A percentile compares a stretch with the other conserved stretches of the same genome.
These are phyloP conservation scores for Sebastes ruberrimus DNA, from an alignment of 2,797 vertebrate species.

Conservation along the genomic window DNA sequence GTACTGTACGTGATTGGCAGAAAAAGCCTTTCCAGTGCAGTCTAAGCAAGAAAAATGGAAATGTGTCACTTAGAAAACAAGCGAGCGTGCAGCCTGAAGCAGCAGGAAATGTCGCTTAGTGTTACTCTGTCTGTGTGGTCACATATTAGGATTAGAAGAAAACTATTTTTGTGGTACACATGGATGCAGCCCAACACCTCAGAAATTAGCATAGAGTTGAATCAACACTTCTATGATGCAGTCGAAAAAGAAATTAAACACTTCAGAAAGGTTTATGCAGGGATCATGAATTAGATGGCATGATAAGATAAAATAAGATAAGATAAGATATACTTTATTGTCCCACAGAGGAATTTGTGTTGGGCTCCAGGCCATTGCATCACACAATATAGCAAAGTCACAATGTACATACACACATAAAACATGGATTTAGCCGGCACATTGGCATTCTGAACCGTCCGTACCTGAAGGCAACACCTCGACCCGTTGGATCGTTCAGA, in stretches of 20 bases:
- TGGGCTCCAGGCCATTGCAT: too few relatives aligned
- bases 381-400: too few relatives aligned
- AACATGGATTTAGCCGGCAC: too few relatives aligned
- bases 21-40: background rate
- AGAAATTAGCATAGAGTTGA: background rate
- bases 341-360: too few relatives aligned
- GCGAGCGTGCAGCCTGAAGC: background rate
- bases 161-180: background rate
- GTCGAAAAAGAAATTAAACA: background rate
- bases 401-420: too few relatives aligned
- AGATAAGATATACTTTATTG: too few relatives aligned
- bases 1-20: background rate
- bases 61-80: conserved; percentile 22
- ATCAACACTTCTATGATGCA: background rate
- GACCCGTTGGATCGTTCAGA: too few relatives aligned
- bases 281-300: background rate
- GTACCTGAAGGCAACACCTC: too few relatives aligned
- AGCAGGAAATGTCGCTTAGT: conserved; percentile 11
- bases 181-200: background rate
- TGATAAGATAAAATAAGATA: too few relatives aligned
- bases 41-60: conserved; percentile 14
- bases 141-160: background rate
- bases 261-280: background rate
- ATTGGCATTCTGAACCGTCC: too few relatives aligned
- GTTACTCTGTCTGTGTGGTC: conserved; percentile 15